Evolutionary conservation across 2,888 invertebrate genomes (phyloP).

Genomic region (Amblyjoppa fuscipennis): DNA sequence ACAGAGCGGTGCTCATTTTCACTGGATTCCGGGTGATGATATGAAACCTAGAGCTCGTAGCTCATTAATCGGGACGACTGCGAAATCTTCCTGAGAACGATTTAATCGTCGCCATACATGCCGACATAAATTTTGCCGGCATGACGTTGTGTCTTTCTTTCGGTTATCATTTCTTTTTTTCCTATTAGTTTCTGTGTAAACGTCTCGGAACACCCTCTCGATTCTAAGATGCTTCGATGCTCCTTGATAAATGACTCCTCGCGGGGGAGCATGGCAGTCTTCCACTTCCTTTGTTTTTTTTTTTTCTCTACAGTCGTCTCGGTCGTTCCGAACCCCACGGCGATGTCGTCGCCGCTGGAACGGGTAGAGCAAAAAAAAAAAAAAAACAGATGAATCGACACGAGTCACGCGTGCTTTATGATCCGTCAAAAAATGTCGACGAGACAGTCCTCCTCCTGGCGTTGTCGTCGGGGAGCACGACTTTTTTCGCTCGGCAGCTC

Average conservation of each 20-base stretch:
- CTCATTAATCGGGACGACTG: background rate
- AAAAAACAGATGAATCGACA: constrained; percentile 77
- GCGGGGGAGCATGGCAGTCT: constrained; percentile 41
- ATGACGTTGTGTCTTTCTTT: constrained; percentile 22
- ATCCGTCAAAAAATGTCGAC: constrained; percentile 76
- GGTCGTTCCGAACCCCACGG: constrained; percentile 40
- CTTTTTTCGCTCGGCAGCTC: constrained; percentile 11
- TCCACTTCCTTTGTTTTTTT: constrained; percentile 7
- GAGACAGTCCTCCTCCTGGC: constrained; percentile 58
- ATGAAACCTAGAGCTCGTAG: background rate
- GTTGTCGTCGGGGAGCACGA: constrained; percentile 57
- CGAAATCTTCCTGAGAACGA: constrained; percentile 5
- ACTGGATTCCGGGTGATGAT: background rate
- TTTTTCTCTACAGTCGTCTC: constrained; percentile 26
- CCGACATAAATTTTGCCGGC: background rate
- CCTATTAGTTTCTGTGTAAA: constrained; percentile 35
- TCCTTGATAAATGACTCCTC: constrained; percentile 75
- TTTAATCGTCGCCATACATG: constrained; percentile 53
- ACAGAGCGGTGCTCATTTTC: constrained; percentile 11
- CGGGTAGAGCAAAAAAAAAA: constrained; percentile 1
- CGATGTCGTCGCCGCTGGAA: constrained; percentile 54
- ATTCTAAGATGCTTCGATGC: constrained; percentile 62
- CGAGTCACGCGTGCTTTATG: constrained; percentile 73
- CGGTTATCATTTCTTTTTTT: constrained; percentile 5
- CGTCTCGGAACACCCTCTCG: constrained; percentile 57